Evolutionary conservation across 2,113 vertebrate species (phyloP), one percentile per base, ranked within the genome.

Genomic region (Zapus hudsonius): DNA sequence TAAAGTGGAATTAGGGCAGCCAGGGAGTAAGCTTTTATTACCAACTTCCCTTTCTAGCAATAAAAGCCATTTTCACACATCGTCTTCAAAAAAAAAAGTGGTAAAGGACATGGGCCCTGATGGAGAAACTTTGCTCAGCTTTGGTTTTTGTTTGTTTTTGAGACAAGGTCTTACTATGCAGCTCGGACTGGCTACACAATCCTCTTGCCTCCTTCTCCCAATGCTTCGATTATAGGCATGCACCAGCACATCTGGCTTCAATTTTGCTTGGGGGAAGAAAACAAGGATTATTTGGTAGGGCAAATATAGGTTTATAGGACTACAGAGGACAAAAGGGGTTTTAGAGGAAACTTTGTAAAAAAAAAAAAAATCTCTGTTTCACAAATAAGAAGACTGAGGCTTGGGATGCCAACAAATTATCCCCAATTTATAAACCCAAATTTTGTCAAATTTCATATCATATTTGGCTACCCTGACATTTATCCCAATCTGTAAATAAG

Each of bases 1-100:
- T 97, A 97, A 97, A 97, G 97, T 97, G 97, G 97, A 98, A 98
- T 98, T 96, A 97, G 97, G 94, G 95, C 96, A 97, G 94, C 96
- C 96, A 96, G 97, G 90, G 95, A 97, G 97, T 92, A 95, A 97
- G 92, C 94, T 98, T 98, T 98, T 97, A 97, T 96, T 97, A 96
- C 90, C 97, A 96, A 96, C 88, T 96, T 97, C 96, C 97, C 96
- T 95, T 94, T 91, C 94, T 96, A 92, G 95, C 70, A 95, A 96
- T 97, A 97, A 97, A 97, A 96, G 92, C 87, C 92, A 95, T 95
- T 96, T 98, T 96, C 84, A 96, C 1, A 9, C 69, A 74, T 44
- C 70, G 69, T 94, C 82, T 96, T 96, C 93, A 89, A 93, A 94
- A 93, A 93, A n/a, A n/a, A 94, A 29, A 38, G 87, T 95, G 79